phyloP scores from a whole-genome alignment of 2,888 invertebrate species.

The Lysandra bellargus region DNA sequence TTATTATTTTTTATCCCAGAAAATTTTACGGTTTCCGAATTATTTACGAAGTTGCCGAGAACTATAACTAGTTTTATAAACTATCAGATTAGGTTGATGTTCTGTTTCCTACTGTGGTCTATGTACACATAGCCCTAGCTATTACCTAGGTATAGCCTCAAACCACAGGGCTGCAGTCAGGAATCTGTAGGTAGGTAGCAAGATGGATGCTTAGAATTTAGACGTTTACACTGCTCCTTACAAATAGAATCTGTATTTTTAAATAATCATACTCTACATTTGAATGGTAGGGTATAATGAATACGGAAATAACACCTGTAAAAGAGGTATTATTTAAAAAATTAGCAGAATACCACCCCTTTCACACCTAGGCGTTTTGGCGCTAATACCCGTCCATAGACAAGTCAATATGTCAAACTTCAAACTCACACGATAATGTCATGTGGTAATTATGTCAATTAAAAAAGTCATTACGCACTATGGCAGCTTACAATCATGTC shows the following conservation, averaged over 20 bases:
- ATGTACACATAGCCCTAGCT: slow-evolving; percentile 19
- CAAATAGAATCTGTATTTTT: not conserved
- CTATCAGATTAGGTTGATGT: not conserved
- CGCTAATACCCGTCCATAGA: slow-evolving; percentile 27
- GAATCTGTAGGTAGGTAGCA: slow-evolving; percentile 9
- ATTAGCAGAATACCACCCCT: slow-evolving; percentile 1
- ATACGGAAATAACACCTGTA: not conserved
- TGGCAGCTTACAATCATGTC: slow-evolving; percentile 52
- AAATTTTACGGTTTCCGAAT: not conserved
- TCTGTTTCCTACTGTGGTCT: slow-evolving; percentile 3
- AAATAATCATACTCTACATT: not conserved
- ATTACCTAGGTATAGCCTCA: slow-evolving; percentile 1
- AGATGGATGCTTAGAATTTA: slow-evolving; percentile 4
- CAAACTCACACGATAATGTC: slow-evolving; percentile 41
- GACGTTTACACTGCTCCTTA: not conserved
- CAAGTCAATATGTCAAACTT: slow-evolving; percentile 29
- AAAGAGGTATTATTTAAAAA: not conserved
- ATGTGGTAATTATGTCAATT: slow-evolving; percentile 52
- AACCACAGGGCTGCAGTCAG: slow-evolving; percentile 11
- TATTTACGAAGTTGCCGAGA: not conserved
- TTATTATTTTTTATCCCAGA: no score
- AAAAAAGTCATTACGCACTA: slow-evolving; percentile 56
- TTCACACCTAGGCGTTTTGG: slow-evolving; percentile 18
- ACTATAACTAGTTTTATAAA: not conserved
- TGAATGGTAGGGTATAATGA: not conserved